Evolutionary conservation across 2,888 invertebrate species (phyloP), one percentile per base, ranked within the genome.

Genomic region (Cataglyphis albicans): DNA sequence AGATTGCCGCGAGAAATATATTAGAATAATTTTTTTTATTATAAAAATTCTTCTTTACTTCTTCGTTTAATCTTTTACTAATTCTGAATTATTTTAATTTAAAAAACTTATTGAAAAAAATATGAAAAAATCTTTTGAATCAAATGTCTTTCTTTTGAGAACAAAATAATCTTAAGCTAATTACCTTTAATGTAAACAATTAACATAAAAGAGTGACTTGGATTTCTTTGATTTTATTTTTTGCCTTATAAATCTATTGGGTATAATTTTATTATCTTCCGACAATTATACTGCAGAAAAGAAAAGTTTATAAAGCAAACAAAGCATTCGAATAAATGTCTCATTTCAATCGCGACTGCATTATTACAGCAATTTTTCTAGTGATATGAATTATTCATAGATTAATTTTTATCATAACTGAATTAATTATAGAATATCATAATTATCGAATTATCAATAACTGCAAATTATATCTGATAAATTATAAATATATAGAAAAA

Each of bases 101-200:
- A 65, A 84, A 76, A 76, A 65, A 32, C 12, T 65, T 12, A 48
- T 35, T 7, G 21, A n/a, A 25, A 68, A 82, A 59, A 18, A 44
- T 65, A 70, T 72, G 25, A n/a, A 61, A 67, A 63, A 78, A 68
- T 74, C 78, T 68, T 74, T 78, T 32, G 38, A 59, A n/a, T 32
- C 41, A 44, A 35, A 59, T 18, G 35, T 32, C 57, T 7, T 12
- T 38, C 18, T 55, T 7, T 38, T 3, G 59, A 65, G 55, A 75
- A 12, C 21, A 52, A 59, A 75, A 75, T n/a, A 12, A 44, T 44
- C 15, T 73, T 48, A 48, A 84, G 29, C 15, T 67, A 67, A 38
- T 32, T 29, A 21, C 25, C 55, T 63, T 67, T 59, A 35, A 81
- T 44, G 74, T 55, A 81, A 83, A 81, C 52, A 61, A 12, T 57